A percentile compares a stretch with the other conserved stretches of the same genome.
Conservation (phyloP, 2,113 vertebrate genomes). For the Ictidomys tridecemlineatus region DNA sequence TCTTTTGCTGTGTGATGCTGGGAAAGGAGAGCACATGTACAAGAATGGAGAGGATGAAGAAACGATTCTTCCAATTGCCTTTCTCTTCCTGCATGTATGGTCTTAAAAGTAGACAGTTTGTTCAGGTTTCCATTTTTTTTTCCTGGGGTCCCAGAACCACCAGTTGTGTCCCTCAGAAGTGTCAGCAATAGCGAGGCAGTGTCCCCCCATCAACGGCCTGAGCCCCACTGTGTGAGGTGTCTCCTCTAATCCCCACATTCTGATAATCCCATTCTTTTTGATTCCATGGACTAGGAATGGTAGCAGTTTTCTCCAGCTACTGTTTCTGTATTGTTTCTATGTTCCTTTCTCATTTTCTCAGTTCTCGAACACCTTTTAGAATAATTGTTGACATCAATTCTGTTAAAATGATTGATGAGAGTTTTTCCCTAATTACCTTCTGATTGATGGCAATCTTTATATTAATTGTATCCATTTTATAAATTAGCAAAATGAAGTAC, state of each 20-base stretch:
- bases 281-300: neutral
- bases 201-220: fast-evolving
- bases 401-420: neutral
- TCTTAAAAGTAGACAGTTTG: neutral
- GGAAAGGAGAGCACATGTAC: neutral
- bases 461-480: neutral
- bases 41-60: neutral
- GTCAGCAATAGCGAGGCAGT: neutral
- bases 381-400: neutral
- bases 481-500: neutral
- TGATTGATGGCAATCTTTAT: neutral
- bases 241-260: fast-evolving
- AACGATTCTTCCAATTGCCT: neutral
- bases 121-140: neutral
- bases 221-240: neutral
- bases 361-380: neutral
- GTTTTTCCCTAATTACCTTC: conserved; percentile 12
- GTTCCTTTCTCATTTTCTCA: neutral
- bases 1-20: neutral
- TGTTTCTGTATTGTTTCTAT: neutral
- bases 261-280: neutral
- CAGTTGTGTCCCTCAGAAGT: neutral
- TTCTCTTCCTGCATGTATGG: neutral
- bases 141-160: neutral
- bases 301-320: neutral